Base-by-base conservation (phyloP, 1,140 invertebrate species). In the Idris sp. region DNA sequence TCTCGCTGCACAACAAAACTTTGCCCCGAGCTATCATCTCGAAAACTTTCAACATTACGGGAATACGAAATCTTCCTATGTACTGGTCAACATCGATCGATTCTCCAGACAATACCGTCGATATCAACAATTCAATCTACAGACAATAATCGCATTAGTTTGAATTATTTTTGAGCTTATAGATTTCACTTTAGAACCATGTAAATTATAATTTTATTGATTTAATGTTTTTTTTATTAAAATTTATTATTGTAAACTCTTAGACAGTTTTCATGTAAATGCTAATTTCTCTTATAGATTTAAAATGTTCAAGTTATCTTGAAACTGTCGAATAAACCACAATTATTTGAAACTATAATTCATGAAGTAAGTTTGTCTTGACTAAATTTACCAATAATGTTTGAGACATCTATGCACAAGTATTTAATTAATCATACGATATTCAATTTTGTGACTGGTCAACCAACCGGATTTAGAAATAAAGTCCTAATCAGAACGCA, bases 1-100 rank as follows among this genome's bases (percentile, higher is more conserved):
- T 67, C 61, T 76, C 67, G 41, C 35, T 56, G 48, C 67, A 68
- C 56, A 76, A 76, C 74, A 31, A 19, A 68, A 72, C 62, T 68
- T 76, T 68, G 56, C 59, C 48, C 41, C 44, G 62, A 68, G 74
- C 67, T 72, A 72, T 76, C 74, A 72, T 71, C 74, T 54, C 48
- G 54, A 1, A 72, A 76, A 76, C 74, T 76, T 76, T 72, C 41
- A 40, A 67, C 65, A 56, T 43, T 61, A 54, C 53, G 53, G 19
- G 64, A 69, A 69, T 75, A 36, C 44, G 16, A n/a, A 75, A 71
- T 67, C 51, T 58, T 61, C 59, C 26, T n/a, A 38, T 40, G 38
- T 15, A 65, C 65, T 56, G 73, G 61, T 76, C 73, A 69, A 65
- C 56, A 43, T 15, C 4, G 58, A 69, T 64, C 73, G 40, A 76